A percentile compares a stretch with the other conserved stretches of the same genome.
Conservation (phyloP, 1,140 invertebrate genomes). For the Sesamia nonagrioides region DNA sequence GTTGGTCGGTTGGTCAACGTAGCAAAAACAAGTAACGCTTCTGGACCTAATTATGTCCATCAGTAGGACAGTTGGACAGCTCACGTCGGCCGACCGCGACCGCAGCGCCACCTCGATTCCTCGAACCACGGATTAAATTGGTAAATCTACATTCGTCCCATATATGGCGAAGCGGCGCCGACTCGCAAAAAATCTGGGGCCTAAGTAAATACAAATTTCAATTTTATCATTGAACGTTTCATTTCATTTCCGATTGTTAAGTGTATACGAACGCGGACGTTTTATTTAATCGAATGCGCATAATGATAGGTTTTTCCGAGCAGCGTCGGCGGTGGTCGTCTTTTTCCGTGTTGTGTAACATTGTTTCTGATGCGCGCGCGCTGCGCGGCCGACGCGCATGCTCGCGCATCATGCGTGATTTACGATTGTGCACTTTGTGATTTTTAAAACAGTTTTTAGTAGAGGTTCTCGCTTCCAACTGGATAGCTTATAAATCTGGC, state of each 20-base stretch:
- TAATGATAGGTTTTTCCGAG: constrained; percentile 82
- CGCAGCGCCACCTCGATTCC: constrained; percentile 70
- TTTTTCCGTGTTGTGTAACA: constrained; percentile 80
- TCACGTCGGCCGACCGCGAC: constrained; percentile 50
- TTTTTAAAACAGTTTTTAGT: constrained; percentile 79
- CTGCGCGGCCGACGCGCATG: constrained; percentile 58
- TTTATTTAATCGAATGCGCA: constrained; percentile 82
- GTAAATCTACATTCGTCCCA: constrained; percentile 76
- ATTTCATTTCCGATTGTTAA: constrained; percentile 78
- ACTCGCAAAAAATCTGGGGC: constrained; percentile 69
- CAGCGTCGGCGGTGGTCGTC: constrained; percentile 74
- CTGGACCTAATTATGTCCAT: constrained; percentile 65
- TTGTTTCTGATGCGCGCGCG: constrained; percentile 71
- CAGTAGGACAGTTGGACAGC: constrained; percentile 61
- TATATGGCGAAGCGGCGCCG: constrained; percentile 75
- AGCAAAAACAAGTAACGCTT: constrained; percentile 62
- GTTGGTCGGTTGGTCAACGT: constrained; percentile 51
- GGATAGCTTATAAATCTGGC: constrained; percentile 80
- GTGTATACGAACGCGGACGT: constrained; percentile 72
- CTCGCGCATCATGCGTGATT: constrained; percentile 72
- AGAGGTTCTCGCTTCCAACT: constrained; percentile 70
- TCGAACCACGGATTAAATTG: constrained; percentile 78
- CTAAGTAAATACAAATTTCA: constrained; percentile 86
- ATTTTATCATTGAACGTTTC: constrained; percentile 83
- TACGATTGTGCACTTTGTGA: constrained; percentile 76